Evolutionary conservation across 2,113 vertebrate genomes (phyloP).

Genomic region (Morone saxatilis): DNA sequence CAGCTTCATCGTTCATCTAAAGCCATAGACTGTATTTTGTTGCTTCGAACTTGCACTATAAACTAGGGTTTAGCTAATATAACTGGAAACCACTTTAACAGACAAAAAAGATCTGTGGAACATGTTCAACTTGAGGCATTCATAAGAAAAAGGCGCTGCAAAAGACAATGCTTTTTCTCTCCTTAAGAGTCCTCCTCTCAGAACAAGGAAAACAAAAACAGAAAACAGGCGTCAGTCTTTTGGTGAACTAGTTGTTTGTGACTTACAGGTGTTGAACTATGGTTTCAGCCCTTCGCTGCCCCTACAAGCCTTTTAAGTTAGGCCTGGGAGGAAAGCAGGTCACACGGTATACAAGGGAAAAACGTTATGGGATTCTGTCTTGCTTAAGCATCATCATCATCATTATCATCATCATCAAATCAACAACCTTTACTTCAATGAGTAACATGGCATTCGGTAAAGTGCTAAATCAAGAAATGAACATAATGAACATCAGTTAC

Average conservation of each 20-base stretch:
- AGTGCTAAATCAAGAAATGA: conserved; percentile 68
- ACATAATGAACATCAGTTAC: conserved; percentile 74
- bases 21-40: conserved; percentile 11
- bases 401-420: conserved; percentile 68
- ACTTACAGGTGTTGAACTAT: conserved; percentile 99
- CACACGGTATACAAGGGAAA: conserved; percentile 94
- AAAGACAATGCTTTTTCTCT: conserved; percentile 75
- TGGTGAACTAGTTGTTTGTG: conserved; percentile 93
- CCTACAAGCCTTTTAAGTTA: conserved; percentile 99
- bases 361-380: conserved; percentile 78
- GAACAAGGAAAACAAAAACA: conserved; percentile 76
- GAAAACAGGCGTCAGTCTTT: conserved; percentile 90
- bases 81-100: conserved; percentile 77
- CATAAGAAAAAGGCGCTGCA: conserved; percentile 70
- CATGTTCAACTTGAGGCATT: conserved; percentile 67
- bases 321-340: conserved; percentile 99
- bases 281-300: conserved; percentile 98
- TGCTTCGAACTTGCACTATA: conserved; percentile 34
- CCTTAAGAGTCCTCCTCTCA: conserved; percentile 73
- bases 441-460: conserved; percentile 66
- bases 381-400: conserved; percentile 75
- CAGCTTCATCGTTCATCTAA: conserved; percentile 26
- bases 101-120: conserved; percentile 57
- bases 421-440: conserved; percentile 69
- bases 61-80: conserved; percentile 48